Conservation (phyloP, 1,140 invertebrate species). For the Microplitis mediator region DNA sequence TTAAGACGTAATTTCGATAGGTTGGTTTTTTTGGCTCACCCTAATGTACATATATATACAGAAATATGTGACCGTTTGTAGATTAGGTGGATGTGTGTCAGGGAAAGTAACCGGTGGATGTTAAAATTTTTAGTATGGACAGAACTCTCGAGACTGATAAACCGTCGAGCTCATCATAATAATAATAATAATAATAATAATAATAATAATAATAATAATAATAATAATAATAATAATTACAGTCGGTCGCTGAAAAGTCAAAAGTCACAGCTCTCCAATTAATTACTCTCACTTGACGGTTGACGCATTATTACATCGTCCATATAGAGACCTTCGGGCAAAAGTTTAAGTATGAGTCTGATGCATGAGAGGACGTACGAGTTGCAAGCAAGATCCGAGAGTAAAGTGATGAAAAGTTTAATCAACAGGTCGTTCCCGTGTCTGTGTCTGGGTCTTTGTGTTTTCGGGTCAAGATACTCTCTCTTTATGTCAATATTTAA, state of each 20-base stretch:
- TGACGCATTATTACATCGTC: too few species aligned
- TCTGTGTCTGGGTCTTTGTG: constrained; percentile 17
- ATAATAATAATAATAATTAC: background rate
- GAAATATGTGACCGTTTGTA: constrained; percentile 5
- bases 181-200: background rate
- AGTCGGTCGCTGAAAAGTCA: background rate
- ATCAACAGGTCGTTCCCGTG: background rate
- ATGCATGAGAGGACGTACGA: too few species aligned
- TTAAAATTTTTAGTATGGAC: constrained; percentile 2
- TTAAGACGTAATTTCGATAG: too few species aligned
- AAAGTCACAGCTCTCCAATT: background rate
- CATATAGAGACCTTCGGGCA: too few species aligned
- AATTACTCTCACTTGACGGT: too few species aligned
- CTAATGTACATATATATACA: background rate
- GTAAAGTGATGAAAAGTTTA: too few species aligned
- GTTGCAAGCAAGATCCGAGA: too few species aligned
- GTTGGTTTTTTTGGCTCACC: too few species aligned
- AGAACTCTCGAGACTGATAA: constrained; percentile 23
- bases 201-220: background rate
- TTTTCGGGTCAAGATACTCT: constrained; percentile 27
- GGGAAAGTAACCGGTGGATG: constrained; percentile 32
- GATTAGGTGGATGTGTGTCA: constrained; percentile 26
- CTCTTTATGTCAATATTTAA: constrained; percentile 20
- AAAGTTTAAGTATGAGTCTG: too few species aligned
- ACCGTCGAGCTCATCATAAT: constrained; percentile 31